phyloP scores from a whole-genome alignment of 2,113 vertebrate species.

The Ceyx cyanopectus region DNA sequence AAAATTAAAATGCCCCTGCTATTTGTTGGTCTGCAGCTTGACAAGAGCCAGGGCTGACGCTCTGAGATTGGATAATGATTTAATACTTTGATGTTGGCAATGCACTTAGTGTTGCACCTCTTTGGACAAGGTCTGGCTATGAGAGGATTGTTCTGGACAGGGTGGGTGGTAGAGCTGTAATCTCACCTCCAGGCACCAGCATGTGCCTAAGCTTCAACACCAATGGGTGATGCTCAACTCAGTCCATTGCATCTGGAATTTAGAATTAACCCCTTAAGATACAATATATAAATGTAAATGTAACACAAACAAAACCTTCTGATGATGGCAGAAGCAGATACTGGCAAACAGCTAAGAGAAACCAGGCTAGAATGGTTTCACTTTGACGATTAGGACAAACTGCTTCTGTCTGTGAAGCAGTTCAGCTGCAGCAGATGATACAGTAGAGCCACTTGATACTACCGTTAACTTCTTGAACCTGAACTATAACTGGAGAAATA shows the following conservation, averaged over 20 bases:
- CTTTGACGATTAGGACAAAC: neutral
- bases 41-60: neutral
- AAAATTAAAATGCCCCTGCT: neutral
- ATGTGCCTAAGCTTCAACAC: neutral
- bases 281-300: neutral
- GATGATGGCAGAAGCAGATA: neutral
- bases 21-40: neutral
- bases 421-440: neutral
- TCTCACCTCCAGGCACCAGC: neutral
- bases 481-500: neutral
- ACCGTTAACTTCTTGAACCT: neutral
- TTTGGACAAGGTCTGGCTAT: neutral
- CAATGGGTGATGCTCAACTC: accelerated
- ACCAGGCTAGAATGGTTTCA: neutral
- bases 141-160: neutral
- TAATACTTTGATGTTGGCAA: neutral
- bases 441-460: neutral
- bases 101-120: accelerated
- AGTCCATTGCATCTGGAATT: neutral
- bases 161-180: neutral
- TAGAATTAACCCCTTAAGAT: neutral
- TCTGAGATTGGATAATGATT: neutral
- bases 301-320: neutral
- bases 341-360: neutral
- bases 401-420: neutral